Percentiles rank a stretch among this genome's conserved stretches.
These are phyloP conservation scores for Callochromis pleurospilus DNA, from an alignment of 2,113 vertebrate genomes.

Conservation along the genomic window DNA sequence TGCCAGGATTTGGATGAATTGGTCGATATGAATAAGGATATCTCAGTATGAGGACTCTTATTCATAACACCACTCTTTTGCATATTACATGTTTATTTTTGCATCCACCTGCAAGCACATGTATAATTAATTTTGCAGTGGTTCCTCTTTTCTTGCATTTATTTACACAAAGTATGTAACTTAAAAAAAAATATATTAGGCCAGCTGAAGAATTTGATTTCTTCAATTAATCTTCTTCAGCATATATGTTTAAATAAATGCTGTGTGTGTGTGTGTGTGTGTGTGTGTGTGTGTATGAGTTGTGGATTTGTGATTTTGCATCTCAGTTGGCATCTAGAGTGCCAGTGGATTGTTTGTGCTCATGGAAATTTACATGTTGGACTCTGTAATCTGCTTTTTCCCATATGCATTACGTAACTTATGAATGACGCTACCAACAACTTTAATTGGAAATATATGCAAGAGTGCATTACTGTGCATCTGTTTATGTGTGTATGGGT, in stretches of 20 bases:
- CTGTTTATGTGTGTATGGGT: background rate
- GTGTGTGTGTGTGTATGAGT: background rate
- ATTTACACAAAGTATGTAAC: background rate
- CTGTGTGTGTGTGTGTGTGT: background rate
- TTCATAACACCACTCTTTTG: background rate
- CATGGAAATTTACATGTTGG: constrained; percentile 27
- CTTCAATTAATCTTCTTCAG: too few species aligned
- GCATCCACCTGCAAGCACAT: background rate
- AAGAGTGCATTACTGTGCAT: constrained; percentile 16
- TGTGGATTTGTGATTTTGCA: constrained; percentile 3
- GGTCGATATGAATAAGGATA: background rate
- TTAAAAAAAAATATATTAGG: background rate
- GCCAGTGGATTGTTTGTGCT: constrained; percentile 28
- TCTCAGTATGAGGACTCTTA: background rate
- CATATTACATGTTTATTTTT: background rate
- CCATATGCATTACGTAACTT: constrained; percentile 40
- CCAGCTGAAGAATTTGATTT: too few species aligned
- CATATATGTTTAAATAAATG: too few species aligned
- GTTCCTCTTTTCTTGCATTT: background rate
- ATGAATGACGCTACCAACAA: constrained; percentile 22
- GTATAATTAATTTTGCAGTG: background rate
- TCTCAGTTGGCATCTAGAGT: constrained; percentile 37
- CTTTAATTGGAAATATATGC: constrained; percentile 43
- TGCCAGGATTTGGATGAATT: background rate
- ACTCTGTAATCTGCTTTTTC: constrained; percentile 20